Evolutionary conservation across 2,888 invertebrate genomes (phyloP).

Genomic region (Tiliacea aurago): DNA sequence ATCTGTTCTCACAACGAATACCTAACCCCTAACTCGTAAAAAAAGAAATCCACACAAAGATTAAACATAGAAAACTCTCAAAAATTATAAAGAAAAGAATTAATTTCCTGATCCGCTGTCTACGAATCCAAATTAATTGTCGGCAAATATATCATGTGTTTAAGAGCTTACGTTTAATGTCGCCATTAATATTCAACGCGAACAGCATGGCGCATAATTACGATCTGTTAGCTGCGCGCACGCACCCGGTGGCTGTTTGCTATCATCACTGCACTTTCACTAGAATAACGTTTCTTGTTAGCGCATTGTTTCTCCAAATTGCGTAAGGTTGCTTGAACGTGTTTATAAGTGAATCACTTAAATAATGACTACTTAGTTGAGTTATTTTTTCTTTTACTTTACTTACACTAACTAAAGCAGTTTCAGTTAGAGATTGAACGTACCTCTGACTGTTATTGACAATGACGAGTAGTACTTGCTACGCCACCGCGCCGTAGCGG

Average conservation of each 20-base stretch:
- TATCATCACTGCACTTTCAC: constrained; percentile 67
- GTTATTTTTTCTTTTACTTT: constrained; percentile 10
- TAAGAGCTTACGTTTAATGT: constrained; percentile 52
- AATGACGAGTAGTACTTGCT: constrained; percentile 1
- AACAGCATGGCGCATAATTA: constrained; percentile 61
- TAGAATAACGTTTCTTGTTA: constrained; percentile 63
- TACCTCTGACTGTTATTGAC: constrained; percentile 11
- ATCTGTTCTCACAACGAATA: background rate
- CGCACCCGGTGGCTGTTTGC: constrained; percentile 59
- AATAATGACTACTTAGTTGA: constrained; percentile 8
- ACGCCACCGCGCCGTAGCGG: background rate
- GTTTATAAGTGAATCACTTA: constrained; percentile 42
- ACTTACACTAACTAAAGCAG: background rate
- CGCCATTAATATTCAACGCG: constrained; percentile 62
- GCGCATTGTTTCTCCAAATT: constrained; percentile 62
- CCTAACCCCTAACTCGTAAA: background rate
- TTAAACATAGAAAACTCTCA: constrained; percentile 6
- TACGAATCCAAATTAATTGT: constrained; percentile 45
- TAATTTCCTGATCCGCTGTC: background rate
- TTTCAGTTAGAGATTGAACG: background rate
- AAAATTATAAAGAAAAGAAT: background rate
- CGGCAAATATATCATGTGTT: constrained; percentile 46
- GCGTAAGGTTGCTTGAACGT: constrained; percentile 53
- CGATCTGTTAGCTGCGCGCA: constrained; percentile 53
- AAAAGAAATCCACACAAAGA: constrained; percentile 5